Evolutionary conservation across 2,113 vertebrate genomes (phyloP).

Genomic region (Thalassarche chlororhynchos): DNA sequence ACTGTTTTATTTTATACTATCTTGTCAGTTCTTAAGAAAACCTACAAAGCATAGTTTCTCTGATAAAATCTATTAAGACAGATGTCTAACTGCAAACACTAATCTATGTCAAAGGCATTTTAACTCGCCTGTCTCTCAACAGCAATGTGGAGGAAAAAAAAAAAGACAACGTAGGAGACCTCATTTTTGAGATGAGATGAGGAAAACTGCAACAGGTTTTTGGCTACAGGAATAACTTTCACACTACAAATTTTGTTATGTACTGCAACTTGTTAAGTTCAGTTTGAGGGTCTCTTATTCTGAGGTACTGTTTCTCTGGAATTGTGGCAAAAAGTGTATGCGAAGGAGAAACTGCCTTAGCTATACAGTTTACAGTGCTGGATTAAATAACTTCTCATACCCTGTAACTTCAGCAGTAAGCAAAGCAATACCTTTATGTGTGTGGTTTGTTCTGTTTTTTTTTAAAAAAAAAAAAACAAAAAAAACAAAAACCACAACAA

Average conservation of each 20-base stretch:
- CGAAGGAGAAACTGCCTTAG: not conserved
- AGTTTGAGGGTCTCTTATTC: not conserved
- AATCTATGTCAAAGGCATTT: not conserved
- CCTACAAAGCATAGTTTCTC: not conserved
- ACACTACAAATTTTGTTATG: not conserved
- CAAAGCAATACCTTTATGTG: not conserved
- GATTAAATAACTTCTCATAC: not conserved
- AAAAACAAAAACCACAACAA: too few relatives aligned
- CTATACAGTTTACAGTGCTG: not conserved
- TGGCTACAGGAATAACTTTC: not conserved
- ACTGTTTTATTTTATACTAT: not conserved
- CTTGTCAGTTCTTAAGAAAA: not conserved
- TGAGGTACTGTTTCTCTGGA: not conserved
- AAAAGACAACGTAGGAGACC: not conserved
- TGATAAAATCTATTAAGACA: not conserved
- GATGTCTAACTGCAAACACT: not conserved
- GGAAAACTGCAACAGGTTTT: not conserved
- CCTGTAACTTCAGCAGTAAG: not conserved
- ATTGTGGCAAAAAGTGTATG: not conserved
- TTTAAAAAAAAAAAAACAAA: too few relatives aligned
- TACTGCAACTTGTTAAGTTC: not conserved
- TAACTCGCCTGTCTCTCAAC: not conserved
- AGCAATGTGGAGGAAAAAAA: not conserved
- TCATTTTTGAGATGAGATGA: not conserved
- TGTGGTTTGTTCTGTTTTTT: not conserved